Evolutionary conservation across 2,797 vertebrate genomes (phyloP).

Genomic region (Thalassophryne amazonica): DNA sequence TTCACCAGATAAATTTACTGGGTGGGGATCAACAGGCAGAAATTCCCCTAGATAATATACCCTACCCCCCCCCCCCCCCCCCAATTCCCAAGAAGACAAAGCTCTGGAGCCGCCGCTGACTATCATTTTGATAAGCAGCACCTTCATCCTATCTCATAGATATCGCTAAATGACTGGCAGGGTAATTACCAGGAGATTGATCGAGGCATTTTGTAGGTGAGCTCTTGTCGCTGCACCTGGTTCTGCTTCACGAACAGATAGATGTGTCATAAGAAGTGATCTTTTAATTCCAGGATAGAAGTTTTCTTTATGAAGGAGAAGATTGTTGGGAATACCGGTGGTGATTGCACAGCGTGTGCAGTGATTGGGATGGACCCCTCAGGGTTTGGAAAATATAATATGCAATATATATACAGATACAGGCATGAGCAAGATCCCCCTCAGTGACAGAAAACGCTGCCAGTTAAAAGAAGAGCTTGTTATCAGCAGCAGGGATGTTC

Average conservation of each 20-base stretch:
- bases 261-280: slow-evolving; percentile 11
- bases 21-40: too few species aligned
- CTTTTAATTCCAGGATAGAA: slow-evolving; percentile 31
- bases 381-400: slow-evolving; percentile 46
- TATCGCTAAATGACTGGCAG: slow-evolving; percentile 41
- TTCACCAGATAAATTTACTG: too few species aligned
- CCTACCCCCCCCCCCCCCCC: too few species aligned
- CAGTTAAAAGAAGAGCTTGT: slow-evolving; percentile 36
- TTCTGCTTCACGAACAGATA: slow-evolving; percentile 19
- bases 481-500: slow-evolving; percentile 43
- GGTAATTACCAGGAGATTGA: slow-evolving; percentile 52
- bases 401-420: slow-evolving; percentile 24
- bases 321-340: slow-evolving; percentile 36
- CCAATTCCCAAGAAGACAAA: too few species aligned
- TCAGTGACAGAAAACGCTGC: slow-evolving; percentile 27
- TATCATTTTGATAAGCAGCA: slow-evolving; percentile 21
- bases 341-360: slow-evolving; percentile 40
- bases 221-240: slow-evolving; percentile 31
- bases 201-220: slow-evolving; percentile 28
- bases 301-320: slow-evolving; percentile 44
- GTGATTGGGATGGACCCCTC: slow-evolving; percentile 19
- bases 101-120: too few species aligned
- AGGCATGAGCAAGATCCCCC: neutral
- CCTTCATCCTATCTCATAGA: neutral
- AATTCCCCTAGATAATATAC: too few species aligned